Percentiles rank a stretch among this genome's conserved stretches.
Conservation (phyloP, 2,888 invertebrate genomes). For the Drosophila testacea region DNA sequence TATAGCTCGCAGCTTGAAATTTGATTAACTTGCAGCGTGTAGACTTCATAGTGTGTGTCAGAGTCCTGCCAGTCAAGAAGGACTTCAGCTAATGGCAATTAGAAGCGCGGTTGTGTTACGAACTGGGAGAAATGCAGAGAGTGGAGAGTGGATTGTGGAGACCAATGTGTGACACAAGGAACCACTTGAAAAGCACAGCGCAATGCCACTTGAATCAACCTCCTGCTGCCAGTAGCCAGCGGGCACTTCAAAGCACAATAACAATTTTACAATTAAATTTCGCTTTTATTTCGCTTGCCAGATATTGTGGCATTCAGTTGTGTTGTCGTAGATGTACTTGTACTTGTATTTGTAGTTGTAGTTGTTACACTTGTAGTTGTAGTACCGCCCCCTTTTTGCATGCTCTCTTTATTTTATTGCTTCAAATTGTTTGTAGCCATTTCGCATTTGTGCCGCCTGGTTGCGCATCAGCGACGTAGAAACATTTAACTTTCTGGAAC, state of each 20-base stretch:
- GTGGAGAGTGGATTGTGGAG: background rate
- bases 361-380: constrained; percentile 38
- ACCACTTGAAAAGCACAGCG: constrained; percentile 36
- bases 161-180: constrained; percentile 41
- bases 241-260: constrained; percentile 64
- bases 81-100: constrained; percentile 54
- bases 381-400: constrained; percentile 34
- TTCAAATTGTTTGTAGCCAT: constrained; percentile 80
- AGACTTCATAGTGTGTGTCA: constrained; percentile 1
- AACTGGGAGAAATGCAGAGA: background rate
- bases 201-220: constrained; percentile 30
- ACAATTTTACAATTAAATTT: constrained; percentile 79
- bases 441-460: constrained; percentile 80
- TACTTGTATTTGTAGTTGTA: constrained; percentile 23
- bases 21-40: constrained; percentile 30
- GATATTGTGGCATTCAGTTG: constrained; percentile 60
- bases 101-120: constrained; percentile 44
- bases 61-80: constrained; percentile 9
- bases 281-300: constrained; percentile 68
- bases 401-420: constrained; percentile 80
- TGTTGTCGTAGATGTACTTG: constrained; percentile 27
- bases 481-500: constrained; percentile 76
- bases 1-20: constrained; percentile 16
- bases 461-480: constrained; percentile 76
- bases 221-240: constrained; percentile 13